These are phyloP conservation scores for Hypena proboscidalis DNA, from an alignment of 2,888 invertebrate genomes.

Conservation along the genomic window DNA sequence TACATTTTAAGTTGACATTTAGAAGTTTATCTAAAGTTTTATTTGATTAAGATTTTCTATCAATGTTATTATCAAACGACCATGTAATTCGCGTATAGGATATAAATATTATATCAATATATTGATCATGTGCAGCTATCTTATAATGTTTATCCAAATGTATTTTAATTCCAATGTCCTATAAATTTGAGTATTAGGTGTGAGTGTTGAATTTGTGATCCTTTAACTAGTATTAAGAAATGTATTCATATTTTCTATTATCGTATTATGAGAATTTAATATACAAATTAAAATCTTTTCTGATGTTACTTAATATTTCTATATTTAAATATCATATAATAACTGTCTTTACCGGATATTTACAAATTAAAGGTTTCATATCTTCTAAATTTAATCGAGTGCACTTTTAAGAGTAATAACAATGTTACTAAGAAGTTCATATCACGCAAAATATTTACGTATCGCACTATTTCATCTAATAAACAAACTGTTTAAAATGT, in stretches of 20 bases:
- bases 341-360: conserved; percentile 65
- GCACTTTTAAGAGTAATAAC: conserved; percentile 58
- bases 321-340: conserved; percentile 54
- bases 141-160: conserved; percentile 36
- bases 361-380: conserved; percentile 63
- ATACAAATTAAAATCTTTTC: conserved; percentile 66
- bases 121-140: conserved; percentile 36
- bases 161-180: conserved; percentile 41
- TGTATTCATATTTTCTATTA: conserved; percentile 83
- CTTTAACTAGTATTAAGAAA: conserved; percentile 75
- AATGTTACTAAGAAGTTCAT: conserved; percentile 64
- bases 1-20: conserved; percentile 23
- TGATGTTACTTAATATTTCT: conserved; percentile 68
- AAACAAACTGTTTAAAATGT: conserved; percentile 57
- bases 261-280: conserved; percentile 71
- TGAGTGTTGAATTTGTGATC: conserved; percentile 79
- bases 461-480: conserved; percentile 73
- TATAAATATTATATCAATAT: conserved; percentile 23
- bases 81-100: conserved; percentile 33
- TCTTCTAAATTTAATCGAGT: conserved; percentile 63
- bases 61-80: conserved; percentile 38
- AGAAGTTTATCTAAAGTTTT: conserved; percentile 20
- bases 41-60: conserved; percentile 27
- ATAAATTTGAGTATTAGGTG: conserved; percentile 45
- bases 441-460: conserved; percentile 68